Evolutionary conservation across 2,797 vertebrate genomes (phyloP).

Genomic region (Macroramphosus scolopax): DNA sequence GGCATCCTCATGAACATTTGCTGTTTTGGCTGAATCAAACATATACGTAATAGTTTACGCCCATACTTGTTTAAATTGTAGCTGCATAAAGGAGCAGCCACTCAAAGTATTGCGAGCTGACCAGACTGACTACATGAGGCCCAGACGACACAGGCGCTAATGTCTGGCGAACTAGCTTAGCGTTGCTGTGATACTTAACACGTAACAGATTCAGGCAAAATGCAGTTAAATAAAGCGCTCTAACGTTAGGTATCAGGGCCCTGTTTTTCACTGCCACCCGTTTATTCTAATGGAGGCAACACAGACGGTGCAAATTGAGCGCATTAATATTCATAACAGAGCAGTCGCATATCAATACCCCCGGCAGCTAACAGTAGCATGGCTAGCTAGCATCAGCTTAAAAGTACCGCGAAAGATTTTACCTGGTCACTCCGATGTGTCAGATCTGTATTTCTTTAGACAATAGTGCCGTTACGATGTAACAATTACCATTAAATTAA

Average conservation of each 20-base stretch:
- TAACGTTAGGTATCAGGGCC: not conserved
- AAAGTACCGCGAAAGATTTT: constrained; percentile 76
- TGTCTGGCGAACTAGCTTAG: constrained; percentile 55
- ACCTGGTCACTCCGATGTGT: constrained; percentile 70
- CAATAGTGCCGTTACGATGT: constrained; percentile 15
- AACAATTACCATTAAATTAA: constrained; percentile 47
- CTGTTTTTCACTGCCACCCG: not conserved
- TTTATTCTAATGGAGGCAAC: not conserved
- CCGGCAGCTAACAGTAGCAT: constrained; percentile 51
- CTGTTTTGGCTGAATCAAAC: too few relatives aligned
- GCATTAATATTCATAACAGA: constrained; percentile 35
- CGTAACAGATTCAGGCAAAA: constrained; percentile 10
- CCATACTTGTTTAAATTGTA: not conserved
- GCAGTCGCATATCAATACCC: constrained; percentile 25
- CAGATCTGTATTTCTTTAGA: constrained; percentile 55
- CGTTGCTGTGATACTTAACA: constrained; percentile 20
- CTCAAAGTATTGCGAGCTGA: not conserved
- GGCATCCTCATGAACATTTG: too few relatives aligned
- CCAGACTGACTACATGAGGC: constrained; percentile 43
- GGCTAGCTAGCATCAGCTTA: constrained; percentile 62
- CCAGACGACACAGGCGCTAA: constrained; percentile 47
- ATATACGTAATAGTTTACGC: not conserved
- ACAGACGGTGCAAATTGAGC: not conserved
- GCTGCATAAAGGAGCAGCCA: not conserved
- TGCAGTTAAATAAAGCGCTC: not conserved